These are phyloP conservation scores for Hoplias malabaricus DNA, from an alignment of 2,113 vertebrate genomes.

Conservation along the genomic window DNA sequence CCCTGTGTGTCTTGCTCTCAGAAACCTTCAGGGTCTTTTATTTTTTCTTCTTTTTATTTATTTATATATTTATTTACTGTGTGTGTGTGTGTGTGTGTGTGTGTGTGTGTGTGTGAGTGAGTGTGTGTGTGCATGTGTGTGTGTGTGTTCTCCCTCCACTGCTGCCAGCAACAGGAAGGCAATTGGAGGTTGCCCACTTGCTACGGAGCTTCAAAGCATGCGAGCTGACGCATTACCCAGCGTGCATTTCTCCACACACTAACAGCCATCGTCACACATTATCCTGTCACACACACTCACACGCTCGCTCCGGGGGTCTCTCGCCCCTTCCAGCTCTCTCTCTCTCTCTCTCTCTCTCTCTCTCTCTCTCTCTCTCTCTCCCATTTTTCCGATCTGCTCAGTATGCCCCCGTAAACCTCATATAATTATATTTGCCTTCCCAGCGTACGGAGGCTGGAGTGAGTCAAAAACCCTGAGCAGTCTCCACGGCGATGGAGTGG, in stretches of 20 bases:
- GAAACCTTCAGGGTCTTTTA: constrained; percentile 66
- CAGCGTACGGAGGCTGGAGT: neutral
- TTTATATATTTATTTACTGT: constrained; percentile 67
- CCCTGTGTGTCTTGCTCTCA: constrained; percentile 63
- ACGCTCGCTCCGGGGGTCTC: too few species aligned
- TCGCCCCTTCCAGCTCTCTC: constrained; percentile 13
- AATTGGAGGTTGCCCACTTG: constrained; percentile 22
- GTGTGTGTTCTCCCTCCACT: constrained; percentile 5
- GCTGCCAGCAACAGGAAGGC: constrained; percentile 19
- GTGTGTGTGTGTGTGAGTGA: too few species aligned
- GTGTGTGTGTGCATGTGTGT: too few species aligned
- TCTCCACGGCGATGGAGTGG: neutral
- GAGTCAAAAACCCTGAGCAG: neutral
- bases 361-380: constrained; percentile 14
- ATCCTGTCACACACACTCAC: constrained; percentile 19
- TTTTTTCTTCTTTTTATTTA: constrained; percentile 66
- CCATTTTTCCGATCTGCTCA: constrained; percentile 49
- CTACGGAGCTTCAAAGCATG: neutral
- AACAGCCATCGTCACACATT: neutral
- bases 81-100: constrained; percentile 60
- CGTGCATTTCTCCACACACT: constrained; percentile 2
- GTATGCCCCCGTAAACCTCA: constrained; percentile 53
- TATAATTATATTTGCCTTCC: constrained; percentile 10
- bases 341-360: constrained; percentile 29
- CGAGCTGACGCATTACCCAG: constrained; percentile 47